Conservation (phyloP, 2,113 vertebrate species). For the Alces alces region DNA sequence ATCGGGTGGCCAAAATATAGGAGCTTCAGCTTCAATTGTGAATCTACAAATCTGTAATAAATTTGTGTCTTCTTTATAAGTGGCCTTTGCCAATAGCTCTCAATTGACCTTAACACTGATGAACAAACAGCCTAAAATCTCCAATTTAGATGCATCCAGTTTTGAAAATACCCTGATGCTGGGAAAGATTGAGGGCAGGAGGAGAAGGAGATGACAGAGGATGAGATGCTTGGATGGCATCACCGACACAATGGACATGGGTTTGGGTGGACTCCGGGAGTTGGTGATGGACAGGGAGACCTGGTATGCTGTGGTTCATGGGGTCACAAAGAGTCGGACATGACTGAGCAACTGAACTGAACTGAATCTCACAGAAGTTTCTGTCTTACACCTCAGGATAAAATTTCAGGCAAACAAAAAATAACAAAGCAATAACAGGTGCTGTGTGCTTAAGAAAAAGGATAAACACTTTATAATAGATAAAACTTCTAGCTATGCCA, state of each 20-base stretch:
- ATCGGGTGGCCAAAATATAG: not conserved
- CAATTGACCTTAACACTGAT: not conserved
- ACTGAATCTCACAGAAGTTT: not conserved
- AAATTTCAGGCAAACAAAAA: constrained; percentile 56
- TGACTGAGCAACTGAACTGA: no score
- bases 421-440: constrained; percentile 53
- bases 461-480: constrained; percentile 10
- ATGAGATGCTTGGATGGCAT: no score
- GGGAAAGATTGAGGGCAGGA: no score
- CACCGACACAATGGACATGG: no score
- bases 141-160: not conserved
- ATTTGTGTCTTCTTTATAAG: not conserved
- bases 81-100: not conserved
- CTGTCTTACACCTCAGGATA: not conserved
- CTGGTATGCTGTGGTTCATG: no score
- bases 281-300: no score
- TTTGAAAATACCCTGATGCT: no score
- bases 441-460: not conserved
- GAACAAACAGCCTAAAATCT: not conserved
- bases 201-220: no score
- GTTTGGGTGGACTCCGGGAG: no score
- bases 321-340: no score
- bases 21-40: not conserved
- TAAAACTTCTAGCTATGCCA: constrained; percentile 44
- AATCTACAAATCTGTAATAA: not conserved